Conservation (phyloP, 2,797 vertebrate genomes). For the Erethizon dorsatum region DNA sequence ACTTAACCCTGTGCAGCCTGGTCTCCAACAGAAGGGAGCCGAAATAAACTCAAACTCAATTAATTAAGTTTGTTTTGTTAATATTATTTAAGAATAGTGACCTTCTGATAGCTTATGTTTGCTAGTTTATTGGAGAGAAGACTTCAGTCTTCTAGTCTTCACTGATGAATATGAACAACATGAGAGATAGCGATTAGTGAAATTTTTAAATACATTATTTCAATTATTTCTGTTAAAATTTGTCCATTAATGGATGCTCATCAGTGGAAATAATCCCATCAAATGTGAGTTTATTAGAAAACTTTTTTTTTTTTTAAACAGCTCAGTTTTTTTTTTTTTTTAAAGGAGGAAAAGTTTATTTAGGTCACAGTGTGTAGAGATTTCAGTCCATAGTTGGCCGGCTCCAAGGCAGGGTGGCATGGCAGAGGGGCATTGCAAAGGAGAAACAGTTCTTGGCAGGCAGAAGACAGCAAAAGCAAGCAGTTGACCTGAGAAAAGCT, state of each 20-base stretch:
- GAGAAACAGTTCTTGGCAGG: no score
- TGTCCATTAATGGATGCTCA: background rate
- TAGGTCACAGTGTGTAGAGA: no score
- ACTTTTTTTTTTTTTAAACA: background rate
- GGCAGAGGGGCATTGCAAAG: no score
- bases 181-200: background rate
- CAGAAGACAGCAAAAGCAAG: no score
- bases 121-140: background rate
- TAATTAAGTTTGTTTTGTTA: conserved; percentile 34
- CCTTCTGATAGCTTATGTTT: background rate
- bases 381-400: no score
- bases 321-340: background rate
- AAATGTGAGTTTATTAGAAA: background rate
- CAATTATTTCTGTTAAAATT: conserved; percentile 64
- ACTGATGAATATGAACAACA: background rate
- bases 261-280: conserved; percentile 11
- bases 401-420: no score
- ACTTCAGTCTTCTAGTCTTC: conserved; percentile 34
- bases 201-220: conserved; percentile 16
- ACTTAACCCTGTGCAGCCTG: no score
- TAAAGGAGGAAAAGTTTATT: no score
- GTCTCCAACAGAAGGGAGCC: background rate
- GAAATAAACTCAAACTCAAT: conserved; percentile 36
- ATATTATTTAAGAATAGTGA: conserved; percentile 18
- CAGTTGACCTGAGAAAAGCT: no score